Evolutionary conservation across 2,888 invertebrate species (phyloP).

Genomic region (Euphydryas editha): DNA sequence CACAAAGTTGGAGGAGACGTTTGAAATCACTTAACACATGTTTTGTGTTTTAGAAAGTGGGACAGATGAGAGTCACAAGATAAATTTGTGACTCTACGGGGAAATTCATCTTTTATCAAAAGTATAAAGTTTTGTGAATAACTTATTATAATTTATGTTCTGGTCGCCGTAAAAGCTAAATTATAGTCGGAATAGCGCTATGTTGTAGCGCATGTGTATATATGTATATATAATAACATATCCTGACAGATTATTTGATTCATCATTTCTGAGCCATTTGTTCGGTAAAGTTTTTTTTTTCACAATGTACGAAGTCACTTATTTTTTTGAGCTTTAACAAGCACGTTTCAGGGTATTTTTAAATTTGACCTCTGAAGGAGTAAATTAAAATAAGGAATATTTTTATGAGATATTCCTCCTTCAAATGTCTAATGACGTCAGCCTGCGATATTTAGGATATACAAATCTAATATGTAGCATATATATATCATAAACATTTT

Average conservation of each 20-base stretch:
- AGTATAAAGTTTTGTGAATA: slow-evolving; percentile 22
- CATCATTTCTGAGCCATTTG: too few relatives aligned
- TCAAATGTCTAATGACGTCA: neutral
- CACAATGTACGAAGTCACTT: too few relatives aligned
- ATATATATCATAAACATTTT: neutral
- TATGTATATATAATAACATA: too few relatives aligned
- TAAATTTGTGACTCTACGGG: slow-evolving; percentile 35
- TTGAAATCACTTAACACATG: slow-evolving; percentile 42
- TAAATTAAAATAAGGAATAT: too few relatives aligned
- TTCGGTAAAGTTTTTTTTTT: too few relatives aligned
- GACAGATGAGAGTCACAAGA: slow-evolving; percentile 36
- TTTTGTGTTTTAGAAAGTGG: slow-evolving; percentile 36
- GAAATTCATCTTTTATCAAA: slow-evolving; percentile 36
- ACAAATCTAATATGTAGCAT: neutral
- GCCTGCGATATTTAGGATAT: neutral
- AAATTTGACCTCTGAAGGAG: too few relatives aligned
- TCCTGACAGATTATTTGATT: neutral
- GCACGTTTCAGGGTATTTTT: too few relatives aligned
- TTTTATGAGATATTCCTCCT: too few relatives aligned
- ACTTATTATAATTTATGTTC: slow-evolving; percentile 17
- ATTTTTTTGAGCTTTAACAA: too few relatives aligned
- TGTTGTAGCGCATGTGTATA: neutral
- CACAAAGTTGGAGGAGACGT: slow-evolving; percentile 34
- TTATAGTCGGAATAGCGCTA: neutral
- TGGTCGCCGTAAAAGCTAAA: neutral